A percentile compares a stretch with the other conserved stretches of the same genome.
Evolutionary conservation across 2,797 vertebrate genomes (phyloP).

Genomic region (Coracias cyanogaster): DNA sequence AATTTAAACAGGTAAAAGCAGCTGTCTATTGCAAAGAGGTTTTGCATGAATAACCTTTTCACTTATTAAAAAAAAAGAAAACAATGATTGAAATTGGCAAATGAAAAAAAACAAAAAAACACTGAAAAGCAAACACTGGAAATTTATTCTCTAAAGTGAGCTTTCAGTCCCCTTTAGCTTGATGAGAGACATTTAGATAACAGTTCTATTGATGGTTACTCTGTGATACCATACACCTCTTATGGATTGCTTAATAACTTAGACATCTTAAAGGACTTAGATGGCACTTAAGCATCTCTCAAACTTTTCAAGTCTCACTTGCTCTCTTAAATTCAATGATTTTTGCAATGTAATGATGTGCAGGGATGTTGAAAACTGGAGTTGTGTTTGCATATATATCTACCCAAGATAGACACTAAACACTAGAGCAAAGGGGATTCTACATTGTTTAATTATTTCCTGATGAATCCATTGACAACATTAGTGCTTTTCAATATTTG

Average conservation of each 20-base stretch:
- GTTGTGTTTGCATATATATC: background rate
- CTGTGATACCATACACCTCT: background rate
- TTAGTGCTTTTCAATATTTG: background rate
- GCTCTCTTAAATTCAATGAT: background rate
- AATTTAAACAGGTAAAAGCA: background rate
- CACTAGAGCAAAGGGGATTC: background rate
- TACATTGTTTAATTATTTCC: background rate
- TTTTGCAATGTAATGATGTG: background rate
- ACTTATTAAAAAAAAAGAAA: background rate
- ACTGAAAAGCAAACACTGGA: background rate
- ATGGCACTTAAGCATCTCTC: background rate
- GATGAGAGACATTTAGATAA: background rate
- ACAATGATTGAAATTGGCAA: background rate
- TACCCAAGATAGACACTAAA: background rate
- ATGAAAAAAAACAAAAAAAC: background rate
- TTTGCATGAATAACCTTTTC: background rate
- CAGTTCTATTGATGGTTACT: background rate
- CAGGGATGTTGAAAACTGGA: background rate
- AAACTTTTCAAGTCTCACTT: background rate
- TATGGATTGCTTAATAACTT: background rate
- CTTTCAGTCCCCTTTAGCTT: background rate
- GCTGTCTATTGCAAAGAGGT: background rate
- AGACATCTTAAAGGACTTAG: background rate
- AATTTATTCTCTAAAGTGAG: background rate
- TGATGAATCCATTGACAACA: rapidly evolving